phyloP scores from a whole-genome alignment of 1,140 invertebrate species.

The Trissolcus basalis region DNA sequence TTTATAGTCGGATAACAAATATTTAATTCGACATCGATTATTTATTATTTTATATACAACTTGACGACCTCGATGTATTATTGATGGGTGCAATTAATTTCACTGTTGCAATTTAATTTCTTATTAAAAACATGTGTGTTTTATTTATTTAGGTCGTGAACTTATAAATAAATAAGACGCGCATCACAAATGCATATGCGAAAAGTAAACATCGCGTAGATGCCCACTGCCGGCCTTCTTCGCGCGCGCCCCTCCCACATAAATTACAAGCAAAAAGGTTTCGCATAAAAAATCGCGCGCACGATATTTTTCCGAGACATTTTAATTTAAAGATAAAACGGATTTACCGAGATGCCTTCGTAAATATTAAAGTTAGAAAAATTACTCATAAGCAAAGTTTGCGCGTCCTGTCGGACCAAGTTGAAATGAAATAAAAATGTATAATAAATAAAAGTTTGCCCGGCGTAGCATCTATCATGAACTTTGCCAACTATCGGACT shows the following conservation, averaged over 20 bases:
- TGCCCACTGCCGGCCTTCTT: neutral
- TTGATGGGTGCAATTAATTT: conserved; percentile 49
- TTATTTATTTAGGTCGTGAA: conserved; percentile 44
- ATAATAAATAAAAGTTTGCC: conserved; percentile 50
- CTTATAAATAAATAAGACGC: conserved; percentile 20
- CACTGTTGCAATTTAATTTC: conserved; percentile 44
- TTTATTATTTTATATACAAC: conserved; percentile 43
- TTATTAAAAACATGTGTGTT: conserved; percentile 22
- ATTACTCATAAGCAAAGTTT: conserved; percentile 54
- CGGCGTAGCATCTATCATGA: conserved; percentile 19
- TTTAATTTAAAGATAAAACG: conserved; percentile 56
- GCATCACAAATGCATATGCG: conserved; percentile 27
- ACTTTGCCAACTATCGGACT: conserved; percentile 38
- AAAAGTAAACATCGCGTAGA: conserved; percentile 24
- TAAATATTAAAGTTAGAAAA: conserved; percentile 58
- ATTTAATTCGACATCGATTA: conserved; percentile 45
- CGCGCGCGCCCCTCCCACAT: conserved; percentile 4
- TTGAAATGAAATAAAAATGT: conserved; percentile 56
- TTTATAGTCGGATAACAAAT: conserved; percentile 53
- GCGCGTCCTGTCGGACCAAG: conserved; percentile 31
- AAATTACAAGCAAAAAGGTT: conserved; percentile 40
- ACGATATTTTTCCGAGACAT: conserved; percentile 45
- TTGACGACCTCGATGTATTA: conserved; percentile 55
- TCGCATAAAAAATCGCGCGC: conserved; percentile 41
- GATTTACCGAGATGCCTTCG: conserved; percentile 38